Evolutionary conservation across 2,888 invertebrate species (phyloP).

Genomic region (Drosophila birchii): DNA sequence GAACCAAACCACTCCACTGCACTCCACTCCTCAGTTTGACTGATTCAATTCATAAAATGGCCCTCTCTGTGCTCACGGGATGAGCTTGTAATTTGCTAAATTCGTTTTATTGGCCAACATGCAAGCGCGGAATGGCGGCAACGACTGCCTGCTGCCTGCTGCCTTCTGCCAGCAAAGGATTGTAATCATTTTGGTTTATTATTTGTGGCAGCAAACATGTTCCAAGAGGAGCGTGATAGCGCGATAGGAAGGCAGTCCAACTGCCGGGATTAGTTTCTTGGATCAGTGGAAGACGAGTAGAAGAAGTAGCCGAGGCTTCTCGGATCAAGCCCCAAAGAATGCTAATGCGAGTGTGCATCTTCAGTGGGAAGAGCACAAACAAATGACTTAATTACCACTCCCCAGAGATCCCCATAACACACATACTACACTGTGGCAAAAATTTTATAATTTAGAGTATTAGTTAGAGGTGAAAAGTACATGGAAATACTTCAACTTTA

Average conservation of each 20-base stretch:
- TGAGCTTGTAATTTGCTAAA: constrained; percentile 79
- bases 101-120: constrained; percentile 80
- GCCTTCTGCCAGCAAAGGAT: constrained; percentile 47
- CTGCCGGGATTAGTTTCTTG: constrained; percentile 40
- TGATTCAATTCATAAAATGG: constrained; percentile 82
- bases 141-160: constrained; percentile 21
- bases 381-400: constrained; percentile 76
- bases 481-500: not conserved
- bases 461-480: not conserved
- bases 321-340: constrained; percentile 17
- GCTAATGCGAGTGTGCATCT: constrained; percentile 38
- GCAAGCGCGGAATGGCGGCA: constrained; percentile 60
- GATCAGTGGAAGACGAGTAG: not conserved
- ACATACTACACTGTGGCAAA: constrained; percentile 1
- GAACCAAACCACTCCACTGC: constrained; percentile 22
- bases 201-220: constrained; percentile 69
- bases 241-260: constrained; percentile 32
- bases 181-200: constrained; percentile 79
- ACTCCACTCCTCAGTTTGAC: constrained; percentile 66
- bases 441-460: not conserved
- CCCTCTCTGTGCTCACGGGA: constrained; percentile 45
- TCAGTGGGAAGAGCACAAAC: constrained; percentile 52
- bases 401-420: constrained; percentile 1
- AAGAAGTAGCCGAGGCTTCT: constrained; percentile 10
- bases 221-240: constrained; percentile 33